Percentiles rank a stretch among this genome's conserved stretches.
Conservation (phyloP, 2,113 vertebrate genomes). For the Varanus komodoensis region DNA sequence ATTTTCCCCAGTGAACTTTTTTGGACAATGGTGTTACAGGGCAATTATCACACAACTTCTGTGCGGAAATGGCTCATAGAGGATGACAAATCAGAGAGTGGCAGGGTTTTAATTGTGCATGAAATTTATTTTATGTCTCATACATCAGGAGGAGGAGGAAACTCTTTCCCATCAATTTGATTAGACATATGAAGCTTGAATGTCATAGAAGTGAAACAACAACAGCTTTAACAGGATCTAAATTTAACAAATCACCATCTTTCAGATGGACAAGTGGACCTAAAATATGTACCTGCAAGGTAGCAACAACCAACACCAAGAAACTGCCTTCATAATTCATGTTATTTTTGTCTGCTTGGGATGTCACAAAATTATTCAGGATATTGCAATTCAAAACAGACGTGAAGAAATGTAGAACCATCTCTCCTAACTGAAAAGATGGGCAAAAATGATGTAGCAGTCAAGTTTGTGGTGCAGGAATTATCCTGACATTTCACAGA, state of each 20-base stretch:
- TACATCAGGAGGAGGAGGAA: background rate
- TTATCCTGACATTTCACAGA: no score
- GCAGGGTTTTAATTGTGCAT: background rate
- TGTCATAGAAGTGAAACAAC: constrained; percentile 15
- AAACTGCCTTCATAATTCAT: background rate
- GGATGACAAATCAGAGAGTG: background rate
- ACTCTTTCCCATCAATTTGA: constrained; percentile 1
- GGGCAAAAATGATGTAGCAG: no score
- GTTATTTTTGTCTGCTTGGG: no score
- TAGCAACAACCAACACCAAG: background rate
- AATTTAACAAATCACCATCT: background rate
- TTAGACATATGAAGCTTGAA: constrained; percentile 27
- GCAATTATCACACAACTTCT: constrained; percentile 18
- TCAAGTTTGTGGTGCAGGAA: no score
- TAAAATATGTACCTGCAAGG: background rate
- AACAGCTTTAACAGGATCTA: background rate
- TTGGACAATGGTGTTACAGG: background rate
- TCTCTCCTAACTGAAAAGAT: no score
- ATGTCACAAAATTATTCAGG: no score
- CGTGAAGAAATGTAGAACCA: no score
- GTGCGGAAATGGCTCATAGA: background rate
- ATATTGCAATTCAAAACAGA: no score
- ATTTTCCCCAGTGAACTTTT: constrained; percentile 14
- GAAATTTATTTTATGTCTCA: constrained; percentile 21
- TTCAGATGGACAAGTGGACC: background rate